Conservation (phyloP, 2,888 invertebrate species). For the Microplitis deprimator region DNA sequence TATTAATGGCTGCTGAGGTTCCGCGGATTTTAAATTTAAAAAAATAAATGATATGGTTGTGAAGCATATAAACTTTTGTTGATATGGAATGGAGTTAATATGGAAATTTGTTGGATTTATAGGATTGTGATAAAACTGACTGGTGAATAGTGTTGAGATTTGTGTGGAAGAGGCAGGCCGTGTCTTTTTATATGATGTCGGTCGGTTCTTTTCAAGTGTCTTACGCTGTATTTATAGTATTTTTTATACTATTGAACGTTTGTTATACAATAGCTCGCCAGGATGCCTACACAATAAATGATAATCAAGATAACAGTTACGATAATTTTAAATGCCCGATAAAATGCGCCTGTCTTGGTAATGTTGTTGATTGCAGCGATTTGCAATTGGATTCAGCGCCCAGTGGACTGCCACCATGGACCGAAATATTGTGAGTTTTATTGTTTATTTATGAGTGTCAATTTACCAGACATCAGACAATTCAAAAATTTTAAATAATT, state of each 20-base stretch:
- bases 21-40: background rate
- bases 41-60: background rate
- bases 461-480: too few relatives aligned
- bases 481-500: too few relatives aligned
- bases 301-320: slow-evolving; percentile 31
- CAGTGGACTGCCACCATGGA: slow-evolving; percentile 68
- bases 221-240: slow-evolving; percentile 19
- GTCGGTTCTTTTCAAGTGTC: slow-evolving; percentile 35
- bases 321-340: slow-evolving; percentile 62
- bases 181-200: slow-evolving; percentile 39
- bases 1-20: slow-evolving; percentile 31
- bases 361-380: slow-evolving; percentile 65
- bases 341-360: slow-evolving; percentile 67
- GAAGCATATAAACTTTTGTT: background rate
- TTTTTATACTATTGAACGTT: slow-evolving; percentile 26
- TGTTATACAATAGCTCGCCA: slow-evolving; percentile 15
- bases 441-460: slow-evolving; percentile 14
- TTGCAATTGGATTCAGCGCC: slow-evolving; percentile 64
- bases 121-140: slow-evolving; percentile 10
- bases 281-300: slow-evolving; percentile 3
- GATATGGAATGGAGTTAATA: background rate
- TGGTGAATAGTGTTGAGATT: background rate
- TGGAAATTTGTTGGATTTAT: slow-evolving; percentile 32
- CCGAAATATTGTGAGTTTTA: slow-evolving; percentile 65
- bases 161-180: slow-evolving; percentile 9